Base-by-base conservation (phyloP, 35 echinoderm and acorn worm species). In the Ophiothrix spiculata region DNA sequence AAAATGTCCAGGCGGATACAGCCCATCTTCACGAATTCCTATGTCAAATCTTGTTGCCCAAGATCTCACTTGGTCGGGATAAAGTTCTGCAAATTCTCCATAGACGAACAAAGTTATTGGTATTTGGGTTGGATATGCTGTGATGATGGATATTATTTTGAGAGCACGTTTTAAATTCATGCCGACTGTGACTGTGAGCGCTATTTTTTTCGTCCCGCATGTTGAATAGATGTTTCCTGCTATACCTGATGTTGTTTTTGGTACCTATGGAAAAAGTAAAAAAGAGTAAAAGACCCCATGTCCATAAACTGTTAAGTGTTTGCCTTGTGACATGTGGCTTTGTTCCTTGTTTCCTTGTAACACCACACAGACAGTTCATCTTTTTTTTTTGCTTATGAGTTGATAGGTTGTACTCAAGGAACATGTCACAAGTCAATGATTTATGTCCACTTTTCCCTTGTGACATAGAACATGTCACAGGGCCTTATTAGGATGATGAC, bases 1-100 rank as follows among this genome's bases (percentile, higher is more conserved):
- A 16, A 56, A 41, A 38, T 88, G 78, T 14, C 46, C 34, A 10
- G 35, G 31, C 4, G 86, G 42, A 32, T 80, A 75, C 29, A 38
- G 77, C n/a, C 46, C 36, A 56, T 88, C 78, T 29, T 54, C 77
- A 31, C 78, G 77, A 29, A 88, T 88, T 12, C 86, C 86, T 13
- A 88, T 37, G 42, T 38, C 31, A 37, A 56, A 81, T n/a, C 86
- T 77, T 2, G 35, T 35, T 35, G 76, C 46, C 86, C 86, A 88
- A 1, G 76, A 41, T 12, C 21, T 33, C 33, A 88, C 86, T 4
- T 64, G 46, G n/a, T 23, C 33, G 0, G 86, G 86, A 32, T 64
- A 81, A 32, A 64, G 38, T 25, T 88, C 86, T 36, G 81, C 86
- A 34, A 88, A 88, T 45, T 88, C 86, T 2, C 86, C 86, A 29